Conservation (phyloP, 2,888 invertebrate species). For the Epinotia bilunana region DNA sequence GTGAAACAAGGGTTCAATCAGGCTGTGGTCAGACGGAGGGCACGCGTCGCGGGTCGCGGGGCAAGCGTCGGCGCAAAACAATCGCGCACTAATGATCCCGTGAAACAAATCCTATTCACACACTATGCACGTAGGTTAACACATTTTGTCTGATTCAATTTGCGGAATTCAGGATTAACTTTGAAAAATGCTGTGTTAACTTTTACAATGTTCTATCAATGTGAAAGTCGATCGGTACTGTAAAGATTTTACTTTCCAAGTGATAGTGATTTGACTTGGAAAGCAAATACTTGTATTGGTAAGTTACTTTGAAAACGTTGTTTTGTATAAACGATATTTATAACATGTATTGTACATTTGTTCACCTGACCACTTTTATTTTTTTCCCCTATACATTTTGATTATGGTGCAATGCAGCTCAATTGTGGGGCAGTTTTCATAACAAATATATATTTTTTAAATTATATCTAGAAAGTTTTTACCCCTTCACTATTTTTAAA, state of each 20-base stretch:
- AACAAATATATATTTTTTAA: no score
- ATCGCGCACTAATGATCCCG: constrained; percentile 72
- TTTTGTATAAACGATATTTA: no score
- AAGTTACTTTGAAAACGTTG: no score
- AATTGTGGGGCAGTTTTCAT: no score
- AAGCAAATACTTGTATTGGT: no score
- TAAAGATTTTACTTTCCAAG: background rate
- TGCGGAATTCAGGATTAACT: constrained; percentile 24
- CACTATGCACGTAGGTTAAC: constrained; percentile 47
- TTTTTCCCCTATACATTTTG: no score
- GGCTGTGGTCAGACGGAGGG: constrained; percentile 68
- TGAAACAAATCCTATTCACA: constrained; percentile 49
- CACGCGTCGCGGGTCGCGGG: constrained; percentile 54
- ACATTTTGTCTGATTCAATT: constrained; percentile 38
- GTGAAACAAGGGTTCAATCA: constrained; percentile 78
- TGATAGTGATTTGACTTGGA: no score
- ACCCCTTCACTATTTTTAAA: no score
- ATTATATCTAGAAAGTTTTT: no score
- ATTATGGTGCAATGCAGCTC: no score
- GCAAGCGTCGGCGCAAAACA: constrained; percentile 68
- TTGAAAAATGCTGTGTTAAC: constrained; percentile 12
- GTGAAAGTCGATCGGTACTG: background rate
- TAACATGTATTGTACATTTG: no score
- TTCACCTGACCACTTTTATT: no score
- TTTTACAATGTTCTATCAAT: background rate